Base-by-base conservation (phyloP, 2,888 invertebrate genomes). In the Petrolisthes manimaculis region DNA sequence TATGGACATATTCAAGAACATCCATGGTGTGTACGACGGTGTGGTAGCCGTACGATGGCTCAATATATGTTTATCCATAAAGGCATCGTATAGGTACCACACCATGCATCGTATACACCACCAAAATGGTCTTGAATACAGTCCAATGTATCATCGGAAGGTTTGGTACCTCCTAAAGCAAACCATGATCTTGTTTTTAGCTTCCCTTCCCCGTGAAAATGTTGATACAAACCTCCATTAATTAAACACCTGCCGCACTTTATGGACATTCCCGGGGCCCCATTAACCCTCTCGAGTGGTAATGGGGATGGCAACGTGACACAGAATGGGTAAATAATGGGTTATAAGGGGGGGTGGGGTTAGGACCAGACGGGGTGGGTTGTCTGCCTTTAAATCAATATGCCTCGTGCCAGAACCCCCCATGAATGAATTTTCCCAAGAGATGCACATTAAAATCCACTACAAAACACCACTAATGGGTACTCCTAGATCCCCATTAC, bases 161-260 rank as follows among this genome's bases (percentile, higher is more conserved):
- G 12, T 84, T 88, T 88, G 88, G 88, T 69, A 84, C 69, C 74
- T 74, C 71, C 88, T 79, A 54, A n/a, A 37, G 84, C 88, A 88
- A 88, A 88, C 84, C 88, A 88, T 84, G 88, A 81, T 88, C 84
- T 75, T 75, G 37, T 88, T 84, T 84, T 79, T n/a, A 81, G 81
- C 69, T 87, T 77, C 67, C 67, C 67, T n/a, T n/a, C n/a, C n/a
- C n/a, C 61, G n/a, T 24, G 14, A 81, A 75, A 88, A 88, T 75
- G 71, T 82, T 69, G 14, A 61, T 75, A 12, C 61, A 82, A 61
- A 61, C 24, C 84, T 55, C 54, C 79, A 71, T 71, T 14, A 71
- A 71, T n/a, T n/a, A 8, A 6, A 14, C 14, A 71, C 71, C 71
- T 71, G 71, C 21, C 18, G 61, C 12, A 21, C 71, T n/a, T 21